These are phyloP conservation scores for Seriola aureovittata DNA, from an alignment of 2,113 vertebrate genomes.

Conservation along the genomic window DNA sequence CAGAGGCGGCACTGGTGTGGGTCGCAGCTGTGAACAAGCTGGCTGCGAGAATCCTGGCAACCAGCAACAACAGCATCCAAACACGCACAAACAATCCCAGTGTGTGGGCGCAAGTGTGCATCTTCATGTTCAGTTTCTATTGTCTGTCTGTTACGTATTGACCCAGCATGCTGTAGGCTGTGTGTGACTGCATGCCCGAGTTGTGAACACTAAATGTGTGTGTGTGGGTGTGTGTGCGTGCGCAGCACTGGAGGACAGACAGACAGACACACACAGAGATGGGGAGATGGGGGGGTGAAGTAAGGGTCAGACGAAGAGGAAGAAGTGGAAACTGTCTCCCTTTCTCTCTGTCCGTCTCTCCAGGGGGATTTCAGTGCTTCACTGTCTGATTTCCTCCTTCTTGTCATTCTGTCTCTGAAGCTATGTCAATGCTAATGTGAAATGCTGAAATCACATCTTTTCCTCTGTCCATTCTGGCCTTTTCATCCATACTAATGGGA, in stretches of 20 bases:
- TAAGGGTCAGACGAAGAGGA: constrained; percentile 56
- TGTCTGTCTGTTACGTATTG: constrained; percentile 34
- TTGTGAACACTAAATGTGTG: constrained; percentile 9
- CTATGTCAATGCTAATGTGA: constrained; percentile 29
- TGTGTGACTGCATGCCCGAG: constrained; percentile 35
- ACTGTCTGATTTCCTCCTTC: constrained; percentile 42
- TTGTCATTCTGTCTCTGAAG: constrained; percentile 30
- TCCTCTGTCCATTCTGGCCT: not conserved
- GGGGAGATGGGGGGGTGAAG: constrained; percentile 30
- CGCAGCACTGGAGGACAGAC: not conserved
- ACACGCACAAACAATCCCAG: constrained; percentile 35
- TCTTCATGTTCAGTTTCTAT: constrained; percentile 26
- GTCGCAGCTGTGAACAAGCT: constrained; percentile 57
- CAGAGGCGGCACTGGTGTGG: constrained; percentile 21
- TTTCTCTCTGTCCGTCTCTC: constrained; percentile 46
- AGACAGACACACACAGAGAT: not conserved
- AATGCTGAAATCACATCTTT: constrained; percentile 21
- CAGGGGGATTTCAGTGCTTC: constrained; percentile 50
- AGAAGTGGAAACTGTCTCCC: constrained; percentile 48
- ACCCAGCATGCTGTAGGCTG: constrained; percentile 40
- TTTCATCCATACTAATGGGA: constrained; percentile 23
- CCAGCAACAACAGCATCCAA: constrained; percentile 44
- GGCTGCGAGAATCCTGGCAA: constrained; percentile 55
- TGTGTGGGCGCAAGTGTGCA: not conserved
- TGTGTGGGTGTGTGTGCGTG: not conserved